phyloP scores from a whole-genome alignment of 2,113 vertebrate genomes.

The Catharus minimus region DNA sequence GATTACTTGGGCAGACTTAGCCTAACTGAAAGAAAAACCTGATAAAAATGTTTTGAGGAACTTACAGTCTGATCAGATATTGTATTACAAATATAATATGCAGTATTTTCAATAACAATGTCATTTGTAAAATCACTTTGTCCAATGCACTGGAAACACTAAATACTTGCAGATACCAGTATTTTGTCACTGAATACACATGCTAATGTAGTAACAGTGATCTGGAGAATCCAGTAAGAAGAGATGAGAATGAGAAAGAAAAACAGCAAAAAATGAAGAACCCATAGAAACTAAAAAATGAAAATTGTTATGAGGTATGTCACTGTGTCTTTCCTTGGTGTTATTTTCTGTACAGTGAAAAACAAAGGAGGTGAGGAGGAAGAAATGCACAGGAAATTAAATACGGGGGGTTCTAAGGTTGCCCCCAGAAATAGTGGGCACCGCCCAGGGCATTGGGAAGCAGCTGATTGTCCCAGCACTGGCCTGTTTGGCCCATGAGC shows the following conservation, averaged over 20 bases:
- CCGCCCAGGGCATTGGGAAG: accelerated
- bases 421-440: not conserved
- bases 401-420: not conserved
- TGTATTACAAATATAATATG: not conserved
- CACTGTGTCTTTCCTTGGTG: not conserved
- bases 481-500: not conserved
- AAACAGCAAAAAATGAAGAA: not conserved
- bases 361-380: not conserved
- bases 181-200: not conserved
- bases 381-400: not conserved
- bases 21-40: not conserved
- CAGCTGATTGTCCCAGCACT: not conserved
- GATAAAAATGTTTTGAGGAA: not conserved
- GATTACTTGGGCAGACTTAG: not conserved
- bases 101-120: not conserved
- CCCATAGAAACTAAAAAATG: not conserved
- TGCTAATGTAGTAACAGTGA: not conserved
- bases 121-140: not conserved
- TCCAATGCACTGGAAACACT: not conserved
- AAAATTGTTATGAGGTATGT: not conserved
- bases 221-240: not conserved
- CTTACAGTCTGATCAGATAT: not conserved
- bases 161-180: not conserved
- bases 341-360: not conserved
- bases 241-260: not conserved